Percentiles rank a stretch among this genome's conserved stretches.
Conservation (phyloP, 2,888 invertebrate species). For the Athrips mouffetella region DNA sequence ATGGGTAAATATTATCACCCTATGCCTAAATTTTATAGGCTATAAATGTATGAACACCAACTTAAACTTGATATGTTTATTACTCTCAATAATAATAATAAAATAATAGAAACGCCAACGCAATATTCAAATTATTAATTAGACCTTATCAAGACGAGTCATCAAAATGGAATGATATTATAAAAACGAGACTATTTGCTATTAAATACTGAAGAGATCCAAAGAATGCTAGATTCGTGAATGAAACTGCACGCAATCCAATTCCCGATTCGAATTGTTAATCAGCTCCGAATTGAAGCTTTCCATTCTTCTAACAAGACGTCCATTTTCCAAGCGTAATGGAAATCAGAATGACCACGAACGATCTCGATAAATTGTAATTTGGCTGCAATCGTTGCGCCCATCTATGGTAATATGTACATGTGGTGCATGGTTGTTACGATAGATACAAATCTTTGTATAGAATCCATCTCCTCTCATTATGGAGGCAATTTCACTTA, state of each 20-base stretch:
- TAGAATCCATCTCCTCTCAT: constrained; percentile 19
- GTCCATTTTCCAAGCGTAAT: constrained; percentile 43
- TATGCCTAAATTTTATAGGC: background rate
- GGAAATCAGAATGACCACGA: constrained; percentile 39
- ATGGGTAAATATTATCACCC: background rate
- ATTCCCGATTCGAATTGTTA: background rate
- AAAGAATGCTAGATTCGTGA: background rate
- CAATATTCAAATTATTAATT: background rate
- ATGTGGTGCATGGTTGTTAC: constrained; percentile 28
- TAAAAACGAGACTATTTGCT: no score
- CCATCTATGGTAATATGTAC: constrained; percentile 44
- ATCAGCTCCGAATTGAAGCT: constrained; percentile 23
- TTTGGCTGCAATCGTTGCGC: constrained; percentile 49
- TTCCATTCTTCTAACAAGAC: constrained; percentile 37
- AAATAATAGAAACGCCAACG: background rate
- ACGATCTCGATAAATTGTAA: constrained; percentile 53
- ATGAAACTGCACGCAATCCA: constrained; percentile 4
- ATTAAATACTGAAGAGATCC: no score
- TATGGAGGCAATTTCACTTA: constrained; percentile 12
- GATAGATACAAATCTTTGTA: constrained; percentile 31
- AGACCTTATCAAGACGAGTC: no score
- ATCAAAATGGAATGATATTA: no score
- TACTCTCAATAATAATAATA: no score
- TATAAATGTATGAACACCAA: background rate
- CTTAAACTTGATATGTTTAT: background rate